Percentiles rank a stretch among this genome's conserved stretches.
Conservation (phyloP, 2,888 invertebrate genomes). For the Hemistola chrysoprasaria region DNA sequence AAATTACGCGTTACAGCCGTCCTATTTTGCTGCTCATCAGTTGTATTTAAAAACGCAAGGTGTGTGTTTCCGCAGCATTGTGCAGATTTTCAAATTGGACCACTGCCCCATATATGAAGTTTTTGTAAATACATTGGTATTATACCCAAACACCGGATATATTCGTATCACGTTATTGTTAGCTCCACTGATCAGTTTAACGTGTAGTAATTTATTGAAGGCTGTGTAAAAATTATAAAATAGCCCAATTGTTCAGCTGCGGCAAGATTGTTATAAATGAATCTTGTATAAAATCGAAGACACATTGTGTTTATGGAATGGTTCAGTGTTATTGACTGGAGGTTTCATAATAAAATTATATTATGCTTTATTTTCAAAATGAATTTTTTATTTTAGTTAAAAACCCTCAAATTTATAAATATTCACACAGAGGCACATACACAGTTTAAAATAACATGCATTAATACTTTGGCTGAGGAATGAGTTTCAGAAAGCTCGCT, state of each 20-base stretch:
- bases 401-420: slow-evolving; percentile 26
- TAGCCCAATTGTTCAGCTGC: slow-evolving; percentile 66
- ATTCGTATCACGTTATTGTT: slow-evolving; percentile 66
- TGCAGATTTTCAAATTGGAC: slow-evolving; percentile 25
- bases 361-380: slow-evolving; percentile 79
- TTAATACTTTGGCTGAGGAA: too few relatives aligned
- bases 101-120: slow-evolving; percentile 63
- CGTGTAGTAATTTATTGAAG: slow-evolving; percentile 79
- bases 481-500: too few relatives aligned
- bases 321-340: slow-evolving; percentile 81
- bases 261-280: slow-evolving; percentile 61
- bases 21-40: too few relatives aligned
- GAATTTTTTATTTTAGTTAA: slow-evolving; percentile 61
- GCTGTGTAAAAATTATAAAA: slow-evolving; percentile 76
- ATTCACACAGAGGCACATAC: slow-evolving; percentile 11
- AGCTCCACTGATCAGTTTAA: slow-evolving; percentile 78
- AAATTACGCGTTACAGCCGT: too few relatives aligned
- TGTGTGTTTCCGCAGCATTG: too few relatives aligned
- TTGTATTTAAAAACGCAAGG: too few relatives aligned
- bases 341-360: slow-evolving; percentile 81
- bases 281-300: slow-evolving; percentile 73
- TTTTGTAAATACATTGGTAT: slow-evolving; percentile 77
- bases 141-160: slow-evolving; percentile 42
- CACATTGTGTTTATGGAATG: slow-evolving; percentile 74
- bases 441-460: slow-evolving; percentile 6